Evolutionary conservation across 2,113 vertebrate genomes (phyloP), one percentile per base, ranked within the genome.

Genomic region (Eulemur rufifrons): DNA sequence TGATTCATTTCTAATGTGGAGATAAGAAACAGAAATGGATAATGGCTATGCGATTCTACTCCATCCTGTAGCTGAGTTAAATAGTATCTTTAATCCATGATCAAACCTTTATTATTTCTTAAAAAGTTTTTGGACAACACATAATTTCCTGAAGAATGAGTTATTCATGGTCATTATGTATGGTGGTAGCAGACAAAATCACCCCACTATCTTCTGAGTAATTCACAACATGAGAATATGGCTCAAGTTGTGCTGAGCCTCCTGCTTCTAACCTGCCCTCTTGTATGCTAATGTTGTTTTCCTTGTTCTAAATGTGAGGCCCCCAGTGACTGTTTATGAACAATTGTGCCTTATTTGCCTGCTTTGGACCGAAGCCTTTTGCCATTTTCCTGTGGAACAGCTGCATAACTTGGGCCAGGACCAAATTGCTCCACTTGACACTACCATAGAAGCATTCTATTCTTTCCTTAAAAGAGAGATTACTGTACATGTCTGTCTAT

Each of bases 271-370:
- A 56, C 61, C 96, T 96, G 32, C 82, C 52, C 68, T 95, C 32
- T 34, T 95, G 23, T 68, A 96, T 71, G 96, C 18, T 80, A 32
- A 77, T 54, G 0, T 15, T 97, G 39, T 47, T 97, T 98, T 98
- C 63, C 96, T 97, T 94, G 71, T 97, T 96, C 91, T 97, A 90
- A 97, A 95, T 96, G 85, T 52, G 95, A 98, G 82, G 86, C 77
- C 17, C 85, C 29, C 54, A 25, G 2, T 82, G 97, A 77, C 94
- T 86, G 81, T 86, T 95, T 98, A 96, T 89, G 91, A 88, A 97
- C 94, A 97, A 97, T 96, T 96, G 4, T 78, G 8, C 78, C 12
- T 37, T 95, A 95, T 95, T 64, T 76, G 89, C 63, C 17, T 91
- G 68, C 39, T 94, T 29, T 90, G 91, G 66, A 42, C 93, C 25